Evolutionary conservation across 2,113 vertebrate genomes (phyloP).

Genomic region (Myotis davidii): DNA sequence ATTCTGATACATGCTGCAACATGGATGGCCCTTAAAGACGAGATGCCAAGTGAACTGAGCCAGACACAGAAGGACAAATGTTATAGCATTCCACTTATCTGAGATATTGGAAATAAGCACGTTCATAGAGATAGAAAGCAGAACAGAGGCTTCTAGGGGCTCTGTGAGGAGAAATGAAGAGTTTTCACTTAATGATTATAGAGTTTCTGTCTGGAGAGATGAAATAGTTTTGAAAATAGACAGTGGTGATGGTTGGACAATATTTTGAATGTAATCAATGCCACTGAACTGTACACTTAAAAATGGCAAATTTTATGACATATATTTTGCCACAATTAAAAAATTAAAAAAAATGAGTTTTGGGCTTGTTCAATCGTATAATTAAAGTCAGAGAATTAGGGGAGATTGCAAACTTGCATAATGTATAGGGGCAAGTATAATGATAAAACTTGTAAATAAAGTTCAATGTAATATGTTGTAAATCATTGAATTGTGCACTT

Average conservation of each 20-base stretch:
- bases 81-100: background rate
- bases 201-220: background rate
- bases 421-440: conserved; percentile 84
- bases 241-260: background rate
- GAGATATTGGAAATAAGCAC: background rate
- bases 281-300: background rate
- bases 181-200: background rate
- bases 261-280: background rate
- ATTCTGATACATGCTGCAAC: background rate
- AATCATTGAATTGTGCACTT: background rate
- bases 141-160: background rate
- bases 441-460: conserved; percentile 89
- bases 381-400: conserved; percentile 89
- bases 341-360: conserved; percentile 86
- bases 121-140: background rate
- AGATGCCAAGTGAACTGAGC: background rate
- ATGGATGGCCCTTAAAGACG: background rate
- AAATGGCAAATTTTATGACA: background rate
- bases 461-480: conserved; percentile 47
- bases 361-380: conserved; percentile 88
- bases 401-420: conserved; percentile 88
- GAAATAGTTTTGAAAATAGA: background rate
- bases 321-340: background rate
- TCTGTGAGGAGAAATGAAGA: background rate
- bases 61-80: background rate